Base-by-base conservation (phyloP, 2,888 invertebrate species). In the Synanthedon myopaeformis region DNA sequence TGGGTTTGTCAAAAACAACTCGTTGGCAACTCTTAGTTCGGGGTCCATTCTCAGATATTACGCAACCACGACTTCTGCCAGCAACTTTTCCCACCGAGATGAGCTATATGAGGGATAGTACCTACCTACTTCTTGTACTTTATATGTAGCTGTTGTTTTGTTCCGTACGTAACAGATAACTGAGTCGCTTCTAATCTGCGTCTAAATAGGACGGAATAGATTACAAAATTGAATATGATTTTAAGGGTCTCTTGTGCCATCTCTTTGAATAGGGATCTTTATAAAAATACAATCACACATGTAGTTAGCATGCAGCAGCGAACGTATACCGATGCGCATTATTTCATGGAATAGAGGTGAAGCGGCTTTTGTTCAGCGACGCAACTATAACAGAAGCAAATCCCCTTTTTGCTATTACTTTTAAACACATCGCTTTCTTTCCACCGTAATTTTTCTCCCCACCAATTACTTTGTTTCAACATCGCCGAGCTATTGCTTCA, bases 391-490 rank as follows among this genome's bases (percentile, higher is more conserved):
- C 70, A 66, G 65, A 65, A 71, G 66, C 72, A 64, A 67, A 74
- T 68, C 61, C 63, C 65, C 66, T 72, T 45, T 23, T 45, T 45
- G 45, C 35, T 45, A 45, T 45, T 45, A n/a, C 72, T 75, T 77
- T 74, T 69, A 72, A 72, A 74, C 67, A 66, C 62, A 63, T 65
- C 66, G 67, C 62, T 73, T 66, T 64, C 72, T 69, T 67, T 66
- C 62, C 61, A 57, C 64, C 65, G 69, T 75, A 76, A 75, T 79
- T 79, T 81, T 76, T 76, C 75, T 79, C 67, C 63, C 73, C 74
- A 68, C 70, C 74, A 76, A 75, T 77, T 78, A 78, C 77, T 78
- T 74, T 78, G 76, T 77, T 75, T 74, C 71, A 70, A 68, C 62
- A 60, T 63, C 63, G 59, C 67, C 70, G 69, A 72, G 67, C 72